Evolutionary conservation across 2,888 invertebrate genomes (phyloP), one percentile per base, ranked within the genome.

Genomic region (Agrochola litura): DNA sequence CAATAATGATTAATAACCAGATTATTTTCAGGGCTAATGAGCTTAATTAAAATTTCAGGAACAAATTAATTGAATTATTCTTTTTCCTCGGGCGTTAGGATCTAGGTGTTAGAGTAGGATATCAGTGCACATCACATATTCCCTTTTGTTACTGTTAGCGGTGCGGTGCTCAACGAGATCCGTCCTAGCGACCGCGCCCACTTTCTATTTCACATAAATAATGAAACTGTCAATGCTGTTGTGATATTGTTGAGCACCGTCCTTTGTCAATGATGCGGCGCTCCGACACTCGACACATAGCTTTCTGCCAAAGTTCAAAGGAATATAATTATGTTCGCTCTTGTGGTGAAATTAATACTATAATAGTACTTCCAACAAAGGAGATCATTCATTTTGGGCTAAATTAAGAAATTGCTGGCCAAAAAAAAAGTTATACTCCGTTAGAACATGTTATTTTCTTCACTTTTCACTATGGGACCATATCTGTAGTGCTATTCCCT

Each of bases 11-110:
- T 91, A 90, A 91, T 94, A 91, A 93, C 89, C 82, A 84, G 88
- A 94, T 95, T 95, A 92, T 95, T 96, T 96, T 95, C 96, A 96
- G 96, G 92, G 92, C 91, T 95, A 95, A 95, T 87, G 73, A 88
- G 83, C 87, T 87, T 87, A 82, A 92, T 94, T 95, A 91, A 94
- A 93, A 92, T 96, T 96, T 95, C 96, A 96, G 96, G 96, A 92
- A 90, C 76, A 90, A 91, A 90, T 90, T 91, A 90, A 92, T 91
- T 86, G 88, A 89, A 88, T 89, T 86, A 90, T 92, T 93, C 67
- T 83, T 91, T 90, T 92, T 94, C 94, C 93, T 93, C 94, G 94
- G 91, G 93, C 90, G 89, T 88, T 94, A 94, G 93, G 91, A 88
- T 77, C 83, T 82, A 85, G 83, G 83, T 65, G 63, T 73, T 90